phyloP scores from a whole-genome alignment of 2,888 invertebrate species.

The Nezara viridula region DNA sequence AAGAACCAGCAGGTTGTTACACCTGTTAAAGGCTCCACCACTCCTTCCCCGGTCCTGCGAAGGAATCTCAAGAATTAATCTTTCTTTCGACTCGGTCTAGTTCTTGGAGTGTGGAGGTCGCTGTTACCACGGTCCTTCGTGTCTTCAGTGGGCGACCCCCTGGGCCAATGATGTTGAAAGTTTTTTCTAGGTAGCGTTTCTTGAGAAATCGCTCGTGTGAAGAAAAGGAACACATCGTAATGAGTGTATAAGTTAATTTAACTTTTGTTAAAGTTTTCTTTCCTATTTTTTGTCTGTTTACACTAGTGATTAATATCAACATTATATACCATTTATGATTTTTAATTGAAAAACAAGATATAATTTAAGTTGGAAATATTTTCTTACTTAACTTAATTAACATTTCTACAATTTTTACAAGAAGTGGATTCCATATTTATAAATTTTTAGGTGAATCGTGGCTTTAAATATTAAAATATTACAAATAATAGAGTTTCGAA shows the following conservation, averaged over 20 bases:
- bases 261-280: neutral
- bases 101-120: conserved; percentile 3
- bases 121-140: neutral
- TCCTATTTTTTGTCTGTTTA: too few species aligned
- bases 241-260: neutral
- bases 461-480: too few species aligned
- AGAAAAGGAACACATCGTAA: neutral
- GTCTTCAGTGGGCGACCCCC: neutral
- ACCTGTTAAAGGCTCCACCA: conserved; percentile 34
- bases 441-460: too few species aligned
- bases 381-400: too few species aligned
- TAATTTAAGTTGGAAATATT: too few species aligned
- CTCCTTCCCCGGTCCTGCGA: neutral
- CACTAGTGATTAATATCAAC: too few species aligned
- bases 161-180: neutral
- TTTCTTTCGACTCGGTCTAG: conserved; percentile 32
- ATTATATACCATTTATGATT: too few species aligned
- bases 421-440: too few species aligned
- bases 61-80: conserved; percentile 41
- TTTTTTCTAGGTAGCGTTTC: neutral
- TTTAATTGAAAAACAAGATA: too few species aligned
- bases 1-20: conserved; percentile 9
- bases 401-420: too few species aligned
- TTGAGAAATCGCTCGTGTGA: neutral
- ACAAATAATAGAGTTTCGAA: too few species aligned